phyloP scores from a whole-genome alignment of 2,888 invertebrate genomes.

The Andrena praecox region DNA sequence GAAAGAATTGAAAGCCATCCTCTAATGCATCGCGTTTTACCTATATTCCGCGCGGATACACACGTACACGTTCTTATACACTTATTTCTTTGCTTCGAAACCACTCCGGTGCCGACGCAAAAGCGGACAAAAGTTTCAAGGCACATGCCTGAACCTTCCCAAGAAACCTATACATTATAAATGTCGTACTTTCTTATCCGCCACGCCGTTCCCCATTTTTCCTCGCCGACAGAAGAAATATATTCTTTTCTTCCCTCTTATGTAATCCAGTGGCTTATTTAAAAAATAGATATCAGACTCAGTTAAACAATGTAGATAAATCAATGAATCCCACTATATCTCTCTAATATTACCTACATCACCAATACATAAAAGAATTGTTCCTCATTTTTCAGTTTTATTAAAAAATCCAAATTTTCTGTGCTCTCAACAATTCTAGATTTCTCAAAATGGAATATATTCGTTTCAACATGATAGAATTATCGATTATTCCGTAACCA shows the following conservation, averaged over 20 bases:
- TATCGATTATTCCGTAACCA: too few relatives aligned
- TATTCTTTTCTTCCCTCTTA: conserved; percentile 15
- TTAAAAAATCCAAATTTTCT: too few relatives aligned
- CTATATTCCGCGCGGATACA: conserved; percentile 44
- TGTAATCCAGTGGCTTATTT: not conserved
- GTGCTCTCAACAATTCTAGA: too few relatives aligned
- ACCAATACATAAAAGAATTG: too few relatives aligned
- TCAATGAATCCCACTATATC: too few relatives aligned
- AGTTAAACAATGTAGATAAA: not conserved
- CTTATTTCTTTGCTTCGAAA: conserved; percentile 72
- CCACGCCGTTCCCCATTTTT: conserved; percentile 45
- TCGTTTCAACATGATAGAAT: too few relatives aligned
- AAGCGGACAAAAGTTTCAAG: conserved; percentile 79
- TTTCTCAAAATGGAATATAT: too few relatives aligned
- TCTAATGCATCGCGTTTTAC: conserved; percentile 48
- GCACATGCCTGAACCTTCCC: conserved; percentile 79
- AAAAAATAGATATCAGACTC: conserved; percentile 21
- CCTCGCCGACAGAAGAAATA: conserved; percentile 21
- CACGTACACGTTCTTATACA: conserved; percentile 63
- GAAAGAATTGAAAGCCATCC: conserved; percentile 37
- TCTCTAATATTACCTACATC: too few relatives aligned
- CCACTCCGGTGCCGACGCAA: conserved; percentile 74
- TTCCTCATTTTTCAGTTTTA: too few relatives aligned
- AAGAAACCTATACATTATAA: conserved; percentile 80
- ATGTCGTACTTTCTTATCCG: conserved; percentile 71